phyloP scores from a whole-genome alignment of 2,113 vertebrate species.

The Microcebus ravelobensis region DNA sequence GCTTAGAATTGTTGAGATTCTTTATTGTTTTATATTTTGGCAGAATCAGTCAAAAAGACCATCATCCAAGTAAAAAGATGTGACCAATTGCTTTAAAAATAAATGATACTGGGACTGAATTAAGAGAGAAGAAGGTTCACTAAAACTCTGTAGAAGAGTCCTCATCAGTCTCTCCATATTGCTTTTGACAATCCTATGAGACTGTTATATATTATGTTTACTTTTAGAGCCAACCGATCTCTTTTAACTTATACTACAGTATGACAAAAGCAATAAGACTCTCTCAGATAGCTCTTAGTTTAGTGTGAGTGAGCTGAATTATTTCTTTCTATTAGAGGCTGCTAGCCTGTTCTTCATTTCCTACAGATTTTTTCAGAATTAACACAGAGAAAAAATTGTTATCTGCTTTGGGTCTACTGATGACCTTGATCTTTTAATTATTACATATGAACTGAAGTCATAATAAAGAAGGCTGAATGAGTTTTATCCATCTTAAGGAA shows the following conservation, averaged over 20 bases:
- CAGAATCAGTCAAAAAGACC: slow-evolving; percentile 78
- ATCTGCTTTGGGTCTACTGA: slow-evolving; percentile 32
- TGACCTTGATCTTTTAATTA: slow-evolving; percentile 56
- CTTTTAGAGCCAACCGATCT: slow-evolving; percentile 84
- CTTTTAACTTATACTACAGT: slow-evolving; percentile 70
- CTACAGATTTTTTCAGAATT: slow-evolving; percentile 56
- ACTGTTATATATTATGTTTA: slow-evolving; percentile 82
- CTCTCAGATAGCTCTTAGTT: slow-evolving; percentile 71
- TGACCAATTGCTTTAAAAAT: slow-evolving; percentile 80
- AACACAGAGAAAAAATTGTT: slow-evolving; percentile 1
- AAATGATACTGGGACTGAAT: slow-evolving; percentile 80
- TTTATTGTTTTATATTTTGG: slow-evolving; percentile 79
- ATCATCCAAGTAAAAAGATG: slow-evolving; percentile 78
- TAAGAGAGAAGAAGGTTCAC: slow-evolving; percentile 77
- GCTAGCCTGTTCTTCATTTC: neutral
- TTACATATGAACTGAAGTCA: slow-evolving; percentile 48
- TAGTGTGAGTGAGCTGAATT: slow-evolving; percentile 24
- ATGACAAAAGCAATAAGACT: slow-evolving; percentile 64
- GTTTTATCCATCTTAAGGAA: slow-evolving; percentile 63
- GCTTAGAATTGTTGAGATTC: slow-evolving; percentile 72
- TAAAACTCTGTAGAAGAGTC: slow-evolving; percentile 81
- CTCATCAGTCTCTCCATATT: slow-evolving; percentile 81
- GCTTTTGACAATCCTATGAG: slow-evolving; percentile 81
- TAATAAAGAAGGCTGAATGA: neutral
- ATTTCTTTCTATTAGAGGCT: neutral